Evolutionary conservation across 2,888 invertebrate genomes (phyloP), one percentile per base, ranked within the genome.

Genomic region (Acleris sparsana): DNA sequence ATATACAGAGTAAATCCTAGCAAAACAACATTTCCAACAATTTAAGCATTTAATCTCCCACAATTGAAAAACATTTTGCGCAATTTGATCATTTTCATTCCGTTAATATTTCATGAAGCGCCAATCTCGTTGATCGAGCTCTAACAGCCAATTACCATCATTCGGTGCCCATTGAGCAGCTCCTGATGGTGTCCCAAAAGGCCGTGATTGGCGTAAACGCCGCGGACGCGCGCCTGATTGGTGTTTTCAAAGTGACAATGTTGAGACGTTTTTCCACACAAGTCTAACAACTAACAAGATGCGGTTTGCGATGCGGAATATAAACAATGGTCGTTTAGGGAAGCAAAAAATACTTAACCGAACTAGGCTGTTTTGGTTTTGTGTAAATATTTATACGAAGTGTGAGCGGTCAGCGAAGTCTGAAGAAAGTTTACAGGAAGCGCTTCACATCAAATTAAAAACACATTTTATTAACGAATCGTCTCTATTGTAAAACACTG

Each of bases 231-330:
- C 46, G 17, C 1, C 33, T 29, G 58, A 48, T 53, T 53, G 58
- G 53, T 29, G 61, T 5, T 46, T 25, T 53, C 46, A 64, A 56
- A 56, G 65, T 39, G 33, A 61, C 64, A 60, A 20, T 53, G 59
- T 60, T 17, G 49, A 22, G 44, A 51, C 56, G 43, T 51, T 11
- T 58, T 52, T 44, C 61, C 53, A 39, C 39, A 64, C 59, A 22
- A 51, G 65, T 62, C 39, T 66, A 66, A 66, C 66, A 55, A 66
- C 39, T 66, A 66, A 66, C 66, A 55, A 66, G 66, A 46, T 53
- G 20, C 53, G 53, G 48, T 33, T 61, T 60, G 51, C 25, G 29
- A 64, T 53, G 49, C 51, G 59, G 65, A 57, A 66, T 66, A 62
- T 46, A 62, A 57, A 66, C 66, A 66, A 66, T 66, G 57, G 61